Percentiles rank a stretch among this genome's conserved stretches.
Conservation (phyloP, 2,113 vertebrate species). For the Sinocyclocheilus rhinocerous region DNA sequence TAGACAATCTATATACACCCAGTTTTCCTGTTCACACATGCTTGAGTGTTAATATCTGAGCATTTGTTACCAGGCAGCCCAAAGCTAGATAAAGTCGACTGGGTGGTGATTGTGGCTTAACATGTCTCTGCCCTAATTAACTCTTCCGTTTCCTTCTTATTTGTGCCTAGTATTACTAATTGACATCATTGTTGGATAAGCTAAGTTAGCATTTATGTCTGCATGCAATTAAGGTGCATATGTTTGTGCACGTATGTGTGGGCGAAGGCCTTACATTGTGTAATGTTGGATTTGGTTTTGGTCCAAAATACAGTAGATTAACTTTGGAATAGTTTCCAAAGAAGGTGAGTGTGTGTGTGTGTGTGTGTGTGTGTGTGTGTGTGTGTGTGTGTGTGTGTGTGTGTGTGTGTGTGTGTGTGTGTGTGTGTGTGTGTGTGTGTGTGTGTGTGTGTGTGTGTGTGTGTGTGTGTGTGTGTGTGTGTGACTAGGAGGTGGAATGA, state of each 20-base stretch:
- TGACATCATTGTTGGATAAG: background rate
- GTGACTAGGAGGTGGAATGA: constrained; percentile 12
- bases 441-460: constrained; percentile 5
- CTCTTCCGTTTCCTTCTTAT: constrained; percentile 38
- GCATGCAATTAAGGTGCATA: constrained; percentile 5
- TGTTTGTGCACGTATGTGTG: constrained; percentile 6
- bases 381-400: background rate
- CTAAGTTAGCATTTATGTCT: constrained; percentile 6
- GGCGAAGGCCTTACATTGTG: background rate
- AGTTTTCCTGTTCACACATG: constrained; percentile 5
- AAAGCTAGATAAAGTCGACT: background rate
- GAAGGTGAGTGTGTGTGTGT: constrained; percentile 27
- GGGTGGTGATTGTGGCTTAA: background rate
- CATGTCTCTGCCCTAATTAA: background rate
- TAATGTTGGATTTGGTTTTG: constrained; percentile 28
- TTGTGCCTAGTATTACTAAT: background rate
- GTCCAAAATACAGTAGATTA: constrained; percentile 41
- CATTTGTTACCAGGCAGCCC: constrained; percentile 5
- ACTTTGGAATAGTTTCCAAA: constrained; percentile 23
- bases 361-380: background rate
- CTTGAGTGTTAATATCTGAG: background rate
- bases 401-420: constrained; percentile 12
- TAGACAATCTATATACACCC: constrained; percentile 2
- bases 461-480: background rate
- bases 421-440: background rate